phyloP scores from a whole-genome alignment of 1,140 invertebrate species.

The Atta cephalotes region DNA sequence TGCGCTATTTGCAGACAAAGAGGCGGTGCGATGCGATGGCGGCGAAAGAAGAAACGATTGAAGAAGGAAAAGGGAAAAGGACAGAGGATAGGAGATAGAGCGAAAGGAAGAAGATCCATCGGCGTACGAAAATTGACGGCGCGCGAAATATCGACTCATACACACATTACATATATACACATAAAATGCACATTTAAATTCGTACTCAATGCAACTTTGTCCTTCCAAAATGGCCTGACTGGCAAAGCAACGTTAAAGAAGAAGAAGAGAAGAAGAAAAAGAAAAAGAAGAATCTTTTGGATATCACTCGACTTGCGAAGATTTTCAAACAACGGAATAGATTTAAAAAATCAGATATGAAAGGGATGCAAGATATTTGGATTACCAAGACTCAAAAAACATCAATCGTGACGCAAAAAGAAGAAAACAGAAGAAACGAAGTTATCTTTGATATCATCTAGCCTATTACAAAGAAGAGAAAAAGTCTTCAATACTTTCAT shows the following conservation, averaged over 20 bases:
- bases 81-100: constrained; percentile 20
- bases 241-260: constrained; percentile 30
- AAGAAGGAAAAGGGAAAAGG: constrained; percentile 44
- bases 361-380: not conserved
- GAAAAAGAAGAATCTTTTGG: constrained; percentile 23
- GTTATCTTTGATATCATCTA: constrained; percentile 20
- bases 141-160: constrained; percentile 54
- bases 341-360: constrained; percentile 8
- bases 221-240: constrained; percentile 50
- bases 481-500: constrained; percentile 14
- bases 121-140: constrained; percentile 15
- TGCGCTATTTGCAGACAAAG: constrained; percentile 78
- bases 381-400: not conserved
- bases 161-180: constrained; percentile 44
- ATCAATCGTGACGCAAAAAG: not conserved
- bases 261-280: not conserved
- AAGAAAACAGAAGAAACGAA: not conserved
- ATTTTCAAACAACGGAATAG: not conserved
- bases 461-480: not conserved
- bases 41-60: constrained; percentile 71
- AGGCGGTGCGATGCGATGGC: constrained; percentile 75
- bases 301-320: constrained; percentile 17
- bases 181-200: constrained; percentile 46
- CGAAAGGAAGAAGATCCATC: constrained; percentile 21
- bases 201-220: constrained; percentile 43